These are phyloP conservation scores for Penaeus indicus DNA, from an alignment of 1,140 invertebrate species.

Conservation along the genomic window DNA sequence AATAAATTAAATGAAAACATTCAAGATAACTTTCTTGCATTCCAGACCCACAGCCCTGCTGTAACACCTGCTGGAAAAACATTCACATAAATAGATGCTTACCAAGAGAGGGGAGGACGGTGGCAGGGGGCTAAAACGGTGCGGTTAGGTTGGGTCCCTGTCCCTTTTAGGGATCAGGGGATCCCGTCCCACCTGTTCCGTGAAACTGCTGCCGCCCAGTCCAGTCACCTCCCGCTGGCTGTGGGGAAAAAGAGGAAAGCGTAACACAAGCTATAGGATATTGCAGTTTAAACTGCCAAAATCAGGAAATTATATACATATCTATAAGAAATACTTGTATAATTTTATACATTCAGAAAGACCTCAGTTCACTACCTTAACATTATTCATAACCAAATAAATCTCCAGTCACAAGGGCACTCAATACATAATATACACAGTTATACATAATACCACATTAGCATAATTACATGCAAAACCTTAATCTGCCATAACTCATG, in stretches of 20 bases:
- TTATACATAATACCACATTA: no score
- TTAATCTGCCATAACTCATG: not conserved
- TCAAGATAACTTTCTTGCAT: not conserved
- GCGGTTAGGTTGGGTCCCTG: slow-evolving; percentile 53
- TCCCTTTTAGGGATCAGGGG: slow-evolving; percentile 52
- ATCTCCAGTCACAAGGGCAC: no score
- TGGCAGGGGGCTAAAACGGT: slow-evolving; percentile 51
- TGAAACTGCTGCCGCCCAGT: slow-evolving; percentile 42
- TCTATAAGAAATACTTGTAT: slow-evolving; percentile 3
- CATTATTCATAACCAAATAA: no score
- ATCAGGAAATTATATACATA: slow-evolving; percentile 2
- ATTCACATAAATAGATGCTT: slow-evolving; percentile 35
- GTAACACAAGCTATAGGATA: slow-evolving; percentile 46
- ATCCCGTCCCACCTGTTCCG: slow-evolving; percentile 55
- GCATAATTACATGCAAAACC: no score
- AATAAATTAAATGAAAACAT: not conserved
- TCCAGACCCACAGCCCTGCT: not conserved
- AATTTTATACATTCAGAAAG: not conserved
- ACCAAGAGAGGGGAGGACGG: slow-evolving; percentile 46
- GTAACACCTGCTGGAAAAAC: not conserved
- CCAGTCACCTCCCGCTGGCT: slow-evolving; percentile 54
- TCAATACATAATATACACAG: no score
- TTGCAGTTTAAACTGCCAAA: not conserved
- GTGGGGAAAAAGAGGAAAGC: slow-evolving; percentile 60
- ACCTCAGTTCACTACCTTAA: no score